Conservation (phyloP, 2,888 invertebrate species). For the Aphidius colemani region DNA sequence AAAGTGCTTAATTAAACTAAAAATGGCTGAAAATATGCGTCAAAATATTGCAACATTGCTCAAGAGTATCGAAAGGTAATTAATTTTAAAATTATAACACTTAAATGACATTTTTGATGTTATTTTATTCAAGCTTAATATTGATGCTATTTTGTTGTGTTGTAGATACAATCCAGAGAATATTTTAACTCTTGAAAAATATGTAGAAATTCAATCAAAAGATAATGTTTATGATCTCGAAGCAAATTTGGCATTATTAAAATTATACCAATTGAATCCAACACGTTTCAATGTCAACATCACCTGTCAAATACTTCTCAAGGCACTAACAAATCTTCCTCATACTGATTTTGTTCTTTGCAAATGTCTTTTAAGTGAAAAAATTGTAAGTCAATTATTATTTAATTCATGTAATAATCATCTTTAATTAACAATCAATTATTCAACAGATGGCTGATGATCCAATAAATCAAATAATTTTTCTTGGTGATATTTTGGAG, state of each 20-base stretch:
- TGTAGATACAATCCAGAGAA: constrained; percentile 96
- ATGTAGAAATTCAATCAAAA: constrained; percentile 89
- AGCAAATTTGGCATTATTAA: constrained; percentile 94
- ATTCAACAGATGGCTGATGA: constrained; percentile 74
- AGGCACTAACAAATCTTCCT: constrained; percentile 95
- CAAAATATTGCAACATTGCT: constrained; percentile 85
- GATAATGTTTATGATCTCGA: constrained; percentile 96
- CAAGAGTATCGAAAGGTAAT: constrained; percentile 89
- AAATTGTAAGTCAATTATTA: constrained; percentile 62
- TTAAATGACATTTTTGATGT: neutral
- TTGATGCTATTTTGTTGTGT: constrained; percentile 31
- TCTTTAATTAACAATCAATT: constrained; percentile 5
- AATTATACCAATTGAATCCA: constrained; percentile 96
- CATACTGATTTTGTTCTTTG: constrained; percentile 97
- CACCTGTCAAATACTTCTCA: constrained; percentile 87
- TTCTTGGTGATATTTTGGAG: constrained; percentile 88
- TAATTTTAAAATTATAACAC: constrained; percentile 22
- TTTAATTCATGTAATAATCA: constrained; percentile 6
- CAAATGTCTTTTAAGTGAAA: constrained; percentile 90
- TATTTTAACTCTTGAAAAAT: constrained; percentile 84
- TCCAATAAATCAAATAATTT: constrained; percentile 85
- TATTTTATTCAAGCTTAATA: neutral
- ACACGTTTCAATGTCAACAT: constrained; percentile 81
- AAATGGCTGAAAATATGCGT: constrained; percentile 83
- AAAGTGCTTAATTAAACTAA: constrained; percentile 35